These are phyloP conservation scores for Calonectris borealis DNA, from an alignment of 2,113 vertebrate genomes.

Conservation along the genomic window DNA sequence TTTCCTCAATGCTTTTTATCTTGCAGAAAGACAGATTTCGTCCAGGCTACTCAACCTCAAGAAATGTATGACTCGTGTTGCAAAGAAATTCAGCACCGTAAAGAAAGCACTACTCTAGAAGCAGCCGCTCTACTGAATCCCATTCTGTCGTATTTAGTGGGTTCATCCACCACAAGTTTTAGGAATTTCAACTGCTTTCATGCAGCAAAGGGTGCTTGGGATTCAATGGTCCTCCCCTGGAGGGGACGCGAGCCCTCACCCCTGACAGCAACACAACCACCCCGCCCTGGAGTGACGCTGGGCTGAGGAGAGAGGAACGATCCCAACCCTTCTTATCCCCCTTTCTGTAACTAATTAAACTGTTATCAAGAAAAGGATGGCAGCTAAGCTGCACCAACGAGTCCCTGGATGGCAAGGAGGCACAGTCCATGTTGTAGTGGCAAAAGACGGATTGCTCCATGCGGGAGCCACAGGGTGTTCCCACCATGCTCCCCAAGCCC, in stretches of 20 bases:
- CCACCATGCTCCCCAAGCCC: neutral
- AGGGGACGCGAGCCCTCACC: fast-evolving
- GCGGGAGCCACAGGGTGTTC: fast-evolving
- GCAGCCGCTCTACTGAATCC: neutral
- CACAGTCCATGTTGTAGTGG: fast-evolving
- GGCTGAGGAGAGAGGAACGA: neutral
- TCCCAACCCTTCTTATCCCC: fast-evolving
- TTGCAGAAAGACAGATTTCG: neutral
- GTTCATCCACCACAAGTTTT: neutral
- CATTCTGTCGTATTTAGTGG: neutral
- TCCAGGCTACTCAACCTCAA: neutral
- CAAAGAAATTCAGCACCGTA: neutral
- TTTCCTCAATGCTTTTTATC: neutral
- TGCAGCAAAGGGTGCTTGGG: neutral
- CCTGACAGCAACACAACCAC: neutral
- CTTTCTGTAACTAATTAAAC: neutral
- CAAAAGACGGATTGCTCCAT: neutral
- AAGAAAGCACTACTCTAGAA: neutral
- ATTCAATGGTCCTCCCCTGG: neutral
- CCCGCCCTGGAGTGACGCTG: fast-evolving
- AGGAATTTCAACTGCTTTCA: neutral
- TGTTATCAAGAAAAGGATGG: fast-evolving
- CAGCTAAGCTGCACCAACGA: neutral
- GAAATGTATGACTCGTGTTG: fast-evolving
- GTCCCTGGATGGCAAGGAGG: neutral